phyloP scores from a whole-genome alignment of 2,797 vertebrate genomes.

The Bryconaethiops microstoma region DNA sequence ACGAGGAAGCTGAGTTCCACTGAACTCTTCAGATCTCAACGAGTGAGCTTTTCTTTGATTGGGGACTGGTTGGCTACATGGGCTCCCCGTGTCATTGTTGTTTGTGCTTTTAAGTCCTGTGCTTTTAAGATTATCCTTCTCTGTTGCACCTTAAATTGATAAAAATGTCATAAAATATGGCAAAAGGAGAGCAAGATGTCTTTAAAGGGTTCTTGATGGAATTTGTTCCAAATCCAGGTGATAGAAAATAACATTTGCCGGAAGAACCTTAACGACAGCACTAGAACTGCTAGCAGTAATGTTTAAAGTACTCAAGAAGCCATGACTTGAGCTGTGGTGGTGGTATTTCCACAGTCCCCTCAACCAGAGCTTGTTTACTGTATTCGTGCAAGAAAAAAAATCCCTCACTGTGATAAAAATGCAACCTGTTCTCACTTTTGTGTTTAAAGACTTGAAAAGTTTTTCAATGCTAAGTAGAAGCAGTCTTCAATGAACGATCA shows the following conservation, averaged over 20 bases:
- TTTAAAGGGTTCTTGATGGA: background rate
- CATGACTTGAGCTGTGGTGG: background rate
- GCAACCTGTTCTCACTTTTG: background rate
- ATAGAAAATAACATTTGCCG: background rate
- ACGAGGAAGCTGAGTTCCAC: background rate
- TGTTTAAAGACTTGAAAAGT: background rate
- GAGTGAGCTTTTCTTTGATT: conserved; percentile 4
- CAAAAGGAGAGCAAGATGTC: background rate
- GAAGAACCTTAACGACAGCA: background rate
- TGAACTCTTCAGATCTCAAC: conserved; percentile 8
- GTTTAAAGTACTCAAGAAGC: background rate
- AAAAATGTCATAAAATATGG: background rate
- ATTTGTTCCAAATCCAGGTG: background rate
- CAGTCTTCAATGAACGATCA: background rate
- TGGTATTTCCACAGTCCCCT: background rate
- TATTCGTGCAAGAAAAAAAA: background rate
- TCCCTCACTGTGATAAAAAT: background rate
- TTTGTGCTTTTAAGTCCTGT: background rate
- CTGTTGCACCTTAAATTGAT: background rate
- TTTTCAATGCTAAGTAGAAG: background rate
- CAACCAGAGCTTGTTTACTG: background rate
- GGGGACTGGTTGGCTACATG: too few species aligned
- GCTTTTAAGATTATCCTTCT: background rate
- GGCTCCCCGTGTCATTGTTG: background rate
- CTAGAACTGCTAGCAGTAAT: background rate